These are phyloP conservation scores for Diadromus collaris DNA, from an alignment of 2,888 invertebrate species.

Conservation along the genomic window DNA sequence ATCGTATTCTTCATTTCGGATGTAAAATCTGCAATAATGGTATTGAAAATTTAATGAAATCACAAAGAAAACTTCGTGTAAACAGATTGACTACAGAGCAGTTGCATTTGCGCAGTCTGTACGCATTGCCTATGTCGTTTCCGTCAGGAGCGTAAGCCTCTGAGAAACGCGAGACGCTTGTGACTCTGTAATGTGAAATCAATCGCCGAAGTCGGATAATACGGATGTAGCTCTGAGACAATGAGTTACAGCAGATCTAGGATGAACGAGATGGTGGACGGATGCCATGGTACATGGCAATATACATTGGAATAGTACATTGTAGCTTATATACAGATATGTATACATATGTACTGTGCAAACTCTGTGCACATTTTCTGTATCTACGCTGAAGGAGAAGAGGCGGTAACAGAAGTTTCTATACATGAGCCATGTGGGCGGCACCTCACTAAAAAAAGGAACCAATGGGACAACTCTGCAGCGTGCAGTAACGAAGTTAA, in stretches of 20 bases:
- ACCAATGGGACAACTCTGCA: conserved; percentile 1
- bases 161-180: conserved; percentile 23
- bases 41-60: too few species aligned
- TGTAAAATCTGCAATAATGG: too few species aligned
- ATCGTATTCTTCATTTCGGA: too few species aligned
- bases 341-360: too few species aligned
- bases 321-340: background rate
- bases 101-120: too few species aligned
- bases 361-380: too few species aligned
- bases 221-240: conserved; percentile 28
- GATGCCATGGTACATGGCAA: conserved; percentile 31
- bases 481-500: conserved; percentile 34
- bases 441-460: background rate
- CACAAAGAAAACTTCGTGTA: too few species aligned
- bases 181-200: conserved; percentile 40
- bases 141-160: conserved; percentile 4
- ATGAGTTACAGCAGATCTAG: conserved; percentile 11
- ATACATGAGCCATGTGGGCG: too few species aligned
- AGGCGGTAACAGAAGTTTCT: too few species aligned
- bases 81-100: background rate
- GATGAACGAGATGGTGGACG: conserved; percentile 26
- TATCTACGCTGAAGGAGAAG: too few species aligned
- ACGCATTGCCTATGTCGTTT: background rate
- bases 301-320: conserved; percentile 45
- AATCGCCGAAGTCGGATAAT: conserved; percentile 37